A percentile compares a stretch with the other conserved stretches of the same genome.
Evolutionary conservation across 2,888 invertebrate genomes (phyloP).

Genomic region (Synanthedon vespiformis): DNA sequence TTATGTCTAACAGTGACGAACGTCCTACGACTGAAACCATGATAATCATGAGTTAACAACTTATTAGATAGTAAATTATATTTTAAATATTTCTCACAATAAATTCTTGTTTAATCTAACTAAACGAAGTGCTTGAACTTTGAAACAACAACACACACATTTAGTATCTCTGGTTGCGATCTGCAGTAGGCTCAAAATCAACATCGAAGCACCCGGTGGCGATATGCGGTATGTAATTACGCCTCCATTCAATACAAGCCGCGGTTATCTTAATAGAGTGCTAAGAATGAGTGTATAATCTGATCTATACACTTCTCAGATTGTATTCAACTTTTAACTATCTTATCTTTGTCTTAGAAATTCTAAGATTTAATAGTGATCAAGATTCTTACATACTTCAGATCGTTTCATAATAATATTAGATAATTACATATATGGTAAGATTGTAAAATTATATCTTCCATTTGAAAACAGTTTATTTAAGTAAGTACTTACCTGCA

Average conservation of each 20-base stretch:
- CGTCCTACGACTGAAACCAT: too few relatives aligned
- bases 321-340: constrained; percentile 8
- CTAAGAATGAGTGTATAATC: constrained; percentile 43
- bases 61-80: too few relatives aligned
- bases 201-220: constrained; percentile 40
- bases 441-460: too few relatives aligned
- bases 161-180: constrained; percentile 38
- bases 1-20: not conserved
- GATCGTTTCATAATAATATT: too few relatives aligned
- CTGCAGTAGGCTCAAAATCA: constrained; percentile 28
- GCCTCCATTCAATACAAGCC: constrained; percentile 37
- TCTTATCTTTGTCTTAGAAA: constrained; percentile 5
- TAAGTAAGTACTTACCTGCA: too few relatives aligned
- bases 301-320: constrained; percentile 1
- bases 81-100: not conserved
- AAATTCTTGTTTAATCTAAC: constrained; percentile 3
- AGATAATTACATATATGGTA: too few relatives aligned
- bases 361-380: not conserved
- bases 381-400: too few relatives aligned
- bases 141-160: constrained; percentile 10
- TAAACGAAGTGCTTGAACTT: too few relatives aligned
- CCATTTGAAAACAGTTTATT: too few relatives aligned
- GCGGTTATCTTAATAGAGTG: constrained; percentile 54
- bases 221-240: constrained; percentile 41
- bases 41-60: too few relatives aligned